These are phyloP conservation scores for Mercenaria mercenaria DNA, from an alignment of 1,140 invertebrate genomes.

Conservation along the genomic window DNA sequence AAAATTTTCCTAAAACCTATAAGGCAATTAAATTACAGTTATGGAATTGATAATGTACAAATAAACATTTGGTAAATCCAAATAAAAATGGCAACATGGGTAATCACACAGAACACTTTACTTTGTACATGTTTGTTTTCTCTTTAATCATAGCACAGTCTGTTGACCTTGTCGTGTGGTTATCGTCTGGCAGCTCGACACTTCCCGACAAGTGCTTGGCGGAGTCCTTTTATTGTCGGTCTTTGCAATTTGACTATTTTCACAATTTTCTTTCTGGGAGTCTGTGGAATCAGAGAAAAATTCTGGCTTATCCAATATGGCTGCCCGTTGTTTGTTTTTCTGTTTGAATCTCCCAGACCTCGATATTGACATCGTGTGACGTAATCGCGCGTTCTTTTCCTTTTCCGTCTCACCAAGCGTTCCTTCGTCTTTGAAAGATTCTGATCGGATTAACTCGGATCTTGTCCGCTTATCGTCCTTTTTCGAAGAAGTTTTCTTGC, in stretches of 20 bases:
- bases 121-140: neutral
- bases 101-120: neutral
- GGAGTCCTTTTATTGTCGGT: conserved; percentile 45
- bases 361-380: conserved; percentile 83
- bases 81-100: neutral
- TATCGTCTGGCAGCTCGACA: conserved; percentile 44
- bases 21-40: neutral
- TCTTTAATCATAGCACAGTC: conserved; percentile 34
- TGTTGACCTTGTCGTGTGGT: conserved; percentile 42
- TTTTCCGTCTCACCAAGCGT: conserved; percentile 75
- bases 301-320: conserved; percentile 80
- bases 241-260: conserved; percentile 9
- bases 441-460: conserved; percentile 66
- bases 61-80: conserved; percentile 1
- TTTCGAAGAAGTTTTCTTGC: conserved; percentile 76
- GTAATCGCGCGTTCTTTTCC: conserved; percentile 71
- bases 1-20: neutral
- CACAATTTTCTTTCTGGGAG: conserved; percentile 51
- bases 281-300: conserved; percentile 59
- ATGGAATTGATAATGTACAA: neutral
- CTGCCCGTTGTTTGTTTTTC: conserved; percentile 79
- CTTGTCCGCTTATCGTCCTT: conserved; percentile 62
- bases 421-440: conserved; percentile 69
- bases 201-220: conserved; percentile 60
- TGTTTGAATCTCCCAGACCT: conserved; percentile 82